Evolutionary conservation across 2,113 vertebrate genomes (phyloP).

Genomic region (Ahaetulla prasina): DNA sequence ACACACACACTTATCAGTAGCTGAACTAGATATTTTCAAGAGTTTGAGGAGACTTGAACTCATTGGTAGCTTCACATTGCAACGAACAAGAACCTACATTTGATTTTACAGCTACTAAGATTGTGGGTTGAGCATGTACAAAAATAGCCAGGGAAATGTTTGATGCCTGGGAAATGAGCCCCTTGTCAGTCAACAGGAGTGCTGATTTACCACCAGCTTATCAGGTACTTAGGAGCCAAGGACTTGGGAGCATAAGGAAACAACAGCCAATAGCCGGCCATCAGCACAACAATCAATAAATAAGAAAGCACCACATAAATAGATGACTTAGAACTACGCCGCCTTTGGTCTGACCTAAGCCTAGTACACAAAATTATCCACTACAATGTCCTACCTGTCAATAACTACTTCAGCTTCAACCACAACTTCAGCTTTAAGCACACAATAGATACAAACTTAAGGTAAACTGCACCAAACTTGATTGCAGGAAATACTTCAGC

Average conservation of each 20-base stretch:
- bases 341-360: too few relatives aligned
- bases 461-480: too few relatives aligned
- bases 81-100: not conserved
- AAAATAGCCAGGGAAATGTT: not conserved
- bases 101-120: not conserved
- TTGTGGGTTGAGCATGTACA: not conserved
- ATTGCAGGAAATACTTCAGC: too few relatives aligned
- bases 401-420: too few relatives aligned
- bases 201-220: not conserved
- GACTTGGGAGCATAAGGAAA: not conserved
- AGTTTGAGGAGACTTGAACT: not conserved
- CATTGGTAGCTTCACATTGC: not conserved
- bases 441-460: too few relatives aligned
- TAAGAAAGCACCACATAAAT: not conserved
- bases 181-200: not conserved
- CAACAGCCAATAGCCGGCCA: not conserved
- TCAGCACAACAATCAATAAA: not conserved
- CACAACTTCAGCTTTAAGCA: too few relatives aligned
- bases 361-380: too few relatives aligned
- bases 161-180: not conserved
- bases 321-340: too few relatives aligned
- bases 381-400: too few relatives aligned
- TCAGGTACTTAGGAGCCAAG: not conserved
- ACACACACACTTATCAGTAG: not conserved
- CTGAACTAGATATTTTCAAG: conserved; percentile 57